Base-by-base conservation (phyloP, 2,797 vertebrate species). In the Danio tinwini region DNA sequence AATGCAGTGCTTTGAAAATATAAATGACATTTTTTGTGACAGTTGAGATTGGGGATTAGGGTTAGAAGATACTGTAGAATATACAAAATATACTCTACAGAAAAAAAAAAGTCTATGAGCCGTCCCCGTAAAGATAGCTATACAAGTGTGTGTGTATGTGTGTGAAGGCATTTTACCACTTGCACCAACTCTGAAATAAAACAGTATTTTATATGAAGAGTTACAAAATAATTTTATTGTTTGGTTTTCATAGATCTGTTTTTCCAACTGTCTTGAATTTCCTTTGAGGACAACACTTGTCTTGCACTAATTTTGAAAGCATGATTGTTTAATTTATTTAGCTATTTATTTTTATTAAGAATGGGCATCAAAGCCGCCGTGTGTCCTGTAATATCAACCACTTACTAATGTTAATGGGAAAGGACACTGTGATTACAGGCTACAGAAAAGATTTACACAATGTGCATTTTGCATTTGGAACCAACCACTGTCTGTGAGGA, bases 151-250 rank as follows among this genome's bases (percentile, higher is more conserved):
- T n/a, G 40, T 39, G 49, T 44, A 49, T 5, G 42, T 8, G 21
- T 50, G 59, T 16, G 8, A 29, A 67, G 52, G 68, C 52, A 52
- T 50, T 62, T 71, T 71, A 29, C 7, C 50, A 64, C 49, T 72
- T 53, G 59, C 58, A 64, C 61, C 10, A 71, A 63, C 19, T 29
- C 49, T 72, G 64, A 72, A 67, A 67, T 56, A 56, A 67, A 76
- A 76, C 62, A 56, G 50, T 19, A 65, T 29, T 40, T 67, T 76
- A 76, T 4, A 17, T 37, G 17, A 56, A 55, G 50, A 37, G 62
- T 29, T 47, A 67, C 47, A 67, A 67, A 56, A 67, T 58, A 1
- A 65, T 64, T 76, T 76, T 65, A 45, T 45, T 2, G 2, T 53
- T 64, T 39, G 6, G 40, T 37, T 67, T 67, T 67, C 40, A n/a